These are phyloP conservation scores for Sylvia atricapilla DNA, from an alignment of 2,113 vertebrate species.

Conservation along the genomic window DNA sequence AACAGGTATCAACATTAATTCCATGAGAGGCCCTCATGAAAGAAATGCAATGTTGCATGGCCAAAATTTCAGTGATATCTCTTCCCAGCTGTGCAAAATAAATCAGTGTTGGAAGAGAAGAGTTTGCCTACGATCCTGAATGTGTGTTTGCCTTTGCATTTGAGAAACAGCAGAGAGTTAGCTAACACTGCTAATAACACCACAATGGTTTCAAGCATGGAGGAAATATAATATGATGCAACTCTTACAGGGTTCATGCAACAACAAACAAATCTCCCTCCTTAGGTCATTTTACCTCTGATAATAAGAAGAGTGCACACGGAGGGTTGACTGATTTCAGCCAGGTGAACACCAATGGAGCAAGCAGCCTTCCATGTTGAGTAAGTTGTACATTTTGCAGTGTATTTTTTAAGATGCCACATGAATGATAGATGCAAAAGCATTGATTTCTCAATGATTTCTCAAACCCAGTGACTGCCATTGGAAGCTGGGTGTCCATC, in stretches of 20 bases:
- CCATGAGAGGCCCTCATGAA: not conserved
- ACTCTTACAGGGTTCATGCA: not conserved
- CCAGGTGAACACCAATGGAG: rapidly evolving
- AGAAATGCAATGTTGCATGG: not conserved
- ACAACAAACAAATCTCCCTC: not conserved
- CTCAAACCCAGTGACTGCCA: not conserved
- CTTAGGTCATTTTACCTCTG: not conserved
- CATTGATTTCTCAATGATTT: not conserved
- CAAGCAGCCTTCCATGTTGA: not conserved
- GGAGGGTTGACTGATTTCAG: not conserved
- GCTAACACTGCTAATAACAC: not conserved
- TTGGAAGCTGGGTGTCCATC: not conserved
- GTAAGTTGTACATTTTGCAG: not conserved
- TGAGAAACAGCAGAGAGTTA: not conserved
- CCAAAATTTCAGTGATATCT: not conserved
- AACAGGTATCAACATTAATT: not conserved
- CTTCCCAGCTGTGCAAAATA: not conserved
- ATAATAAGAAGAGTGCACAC: not conserved
- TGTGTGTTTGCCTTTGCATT: not conserved
- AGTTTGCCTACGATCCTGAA: not conserved
- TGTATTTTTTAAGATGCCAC: not conserved
- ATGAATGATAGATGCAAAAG: not conserved
- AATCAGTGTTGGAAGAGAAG: not conserved
- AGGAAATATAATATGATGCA: not conserved
- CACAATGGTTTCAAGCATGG: not conserved